phyloP scores from a whole-genome alignment of 2,113 vertebrate species.

The Proteles cristata region DNA sequence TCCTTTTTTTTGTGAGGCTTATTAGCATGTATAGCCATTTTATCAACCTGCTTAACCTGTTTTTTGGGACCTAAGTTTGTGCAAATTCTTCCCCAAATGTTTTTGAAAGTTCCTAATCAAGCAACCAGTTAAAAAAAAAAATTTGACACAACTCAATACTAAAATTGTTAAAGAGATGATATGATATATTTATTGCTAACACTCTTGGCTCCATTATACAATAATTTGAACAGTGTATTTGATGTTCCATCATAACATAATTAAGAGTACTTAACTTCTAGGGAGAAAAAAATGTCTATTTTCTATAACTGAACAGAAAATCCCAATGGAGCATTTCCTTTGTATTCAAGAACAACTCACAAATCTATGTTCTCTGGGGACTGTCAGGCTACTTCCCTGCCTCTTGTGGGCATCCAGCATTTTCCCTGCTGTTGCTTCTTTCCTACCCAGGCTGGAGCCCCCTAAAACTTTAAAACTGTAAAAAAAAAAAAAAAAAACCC shows the following conservation, averaged over 20 bases:
- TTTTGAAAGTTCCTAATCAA: neutral
- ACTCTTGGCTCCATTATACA: neutral
- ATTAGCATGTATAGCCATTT: neutral
- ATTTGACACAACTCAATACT: neutral
- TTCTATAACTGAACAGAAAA: slow-evolving; percentile 11
- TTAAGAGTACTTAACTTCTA: neutral
- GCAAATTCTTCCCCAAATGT: neutral
- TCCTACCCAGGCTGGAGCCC: neutral
- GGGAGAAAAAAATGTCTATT: neutral
- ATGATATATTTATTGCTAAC: neutral
- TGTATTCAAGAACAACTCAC: neutral
- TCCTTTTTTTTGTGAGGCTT: neutral
- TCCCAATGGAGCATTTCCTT: neutral
- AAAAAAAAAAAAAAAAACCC: neutral
- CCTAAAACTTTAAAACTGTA: neutral
- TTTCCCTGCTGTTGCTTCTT: neutral
- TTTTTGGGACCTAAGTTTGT: too few relatives aligned
- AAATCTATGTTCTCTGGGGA: neutral
- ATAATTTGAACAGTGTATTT: neutral
- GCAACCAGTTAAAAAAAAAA: neutral
- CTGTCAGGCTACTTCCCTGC: neutral
- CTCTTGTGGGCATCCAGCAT: neutral
- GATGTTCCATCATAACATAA: neutral
- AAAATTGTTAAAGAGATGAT: neutral
- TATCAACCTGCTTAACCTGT: neutral